These are phyloP conservation scores for Tiliacea citrago DNA, from an alignment of 2,888 invertebrate genomes.

Conservation along the genomic window DNA sequence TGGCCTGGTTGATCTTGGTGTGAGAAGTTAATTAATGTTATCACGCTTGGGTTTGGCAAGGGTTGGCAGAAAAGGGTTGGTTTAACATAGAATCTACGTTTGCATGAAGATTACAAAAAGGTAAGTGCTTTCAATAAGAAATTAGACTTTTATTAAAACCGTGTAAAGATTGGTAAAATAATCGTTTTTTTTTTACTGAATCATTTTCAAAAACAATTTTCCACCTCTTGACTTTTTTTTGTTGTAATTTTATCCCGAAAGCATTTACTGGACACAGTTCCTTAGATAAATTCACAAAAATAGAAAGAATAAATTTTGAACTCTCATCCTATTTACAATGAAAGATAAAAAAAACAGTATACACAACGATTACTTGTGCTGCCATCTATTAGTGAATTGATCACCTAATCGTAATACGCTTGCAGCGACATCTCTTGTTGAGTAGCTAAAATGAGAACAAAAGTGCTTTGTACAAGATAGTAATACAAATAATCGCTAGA, in stretches of 20 bases:
- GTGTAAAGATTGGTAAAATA: too few relatives aligned
- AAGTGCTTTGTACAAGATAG: neutral
- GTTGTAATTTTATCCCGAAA: neutral
- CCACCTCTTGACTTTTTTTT: neutral
- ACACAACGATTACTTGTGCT: conserved; percentile 23
- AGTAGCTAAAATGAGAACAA: conserved; percentile 39
- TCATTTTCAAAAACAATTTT: neutral
- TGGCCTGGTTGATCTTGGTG: conserved; percentile 25
- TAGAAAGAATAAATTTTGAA: neutral
- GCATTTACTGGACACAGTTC: neutral
- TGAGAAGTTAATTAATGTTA: conserved; percentile 31
- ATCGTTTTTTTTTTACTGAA: neutral
- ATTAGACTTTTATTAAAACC: neutral
- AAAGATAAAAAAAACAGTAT: too few relatives aligned
- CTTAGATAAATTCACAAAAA: too few relatives aligned
- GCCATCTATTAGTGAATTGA: conserved; percentile 56
- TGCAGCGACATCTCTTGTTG: conserved; percentile 64
- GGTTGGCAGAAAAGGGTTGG: neutral
- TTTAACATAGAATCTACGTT: neutral
- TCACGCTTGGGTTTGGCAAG: neutral
- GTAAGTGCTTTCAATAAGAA: neutral
- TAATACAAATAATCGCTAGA: neutral
- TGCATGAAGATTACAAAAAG: neutral
- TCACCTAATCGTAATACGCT: neutral
- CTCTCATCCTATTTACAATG: neutral